These are phyloP conservation scores for Erynnis tages DNA, from an alignment of 2,888 invertebrate species.

Conservation along the genomic window DNA sequence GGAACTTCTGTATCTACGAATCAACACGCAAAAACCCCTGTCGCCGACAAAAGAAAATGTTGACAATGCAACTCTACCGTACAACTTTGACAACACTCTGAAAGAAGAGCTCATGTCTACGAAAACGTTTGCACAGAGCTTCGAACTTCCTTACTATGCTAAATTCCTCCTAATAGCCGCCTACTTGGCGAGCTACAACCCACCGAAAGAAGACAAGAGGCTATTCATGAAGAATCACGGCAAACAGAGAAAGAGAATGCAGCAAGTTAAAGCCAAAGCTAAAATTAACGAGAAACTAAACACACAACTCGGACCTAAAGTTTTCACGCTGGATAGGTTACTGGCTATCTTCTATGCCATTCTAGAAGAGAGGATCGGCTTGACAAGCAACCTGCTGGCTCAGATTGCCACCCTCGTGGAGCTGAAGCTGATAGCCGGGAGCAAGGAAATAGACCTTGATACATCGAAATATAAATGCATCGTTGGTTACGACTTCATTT, in stretches of 20 bases:
- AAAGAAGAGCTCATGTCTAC: constrained; percentile 72
- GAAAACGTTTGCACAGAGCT: constrained; percentile 83
- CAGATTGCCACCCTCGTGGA: constrained; percentile 94
- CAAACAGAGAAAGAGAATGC: constrained; percentile 85
- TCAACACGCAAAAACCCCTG: constrained; percentile 58
- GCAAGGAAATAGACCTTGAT: constrained; percentile 88
- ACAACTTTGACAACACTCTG: constrained; percentile 60
- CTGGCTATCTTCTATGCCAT: constrained; percentile 95
- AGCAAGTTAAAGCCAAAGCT: constrained; percentile 82
- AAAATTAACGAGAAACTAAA: constrained; percentile 80
- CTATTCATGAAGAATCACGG: constrained; percentile 91
- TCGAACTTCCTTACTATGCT: constrained; percentile 93
- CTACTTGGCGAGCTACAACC: constrained; percentile 96
- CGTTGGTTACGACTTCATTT: constrained; percentile 90
- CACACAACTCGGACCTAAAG: constrained; percentile 90
- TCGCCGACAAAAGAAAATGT: constrained; percentile 60
- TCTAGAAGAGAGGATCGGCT: constrained; percentile 90
- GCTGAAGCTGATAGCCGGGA: constrained; percentile 87
- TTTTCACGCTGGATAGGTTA: constrained; percentile 90
- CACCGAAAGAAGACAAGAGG: constrained; percentile 92
- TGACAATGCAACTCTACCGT: constrained; percentile 37
- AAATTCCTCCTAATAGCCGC: constrained; percentile 95
- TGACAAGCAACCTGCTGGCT: constrained; percentile 92
- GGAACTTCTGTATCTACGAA: constrained; percentile 88
- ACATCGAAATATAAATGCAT: constrained; percentile 93